Base-by-base conservation (phyloP, 2,113 vertebrate species). In the Austrofundulus limnaeus region DNA sequence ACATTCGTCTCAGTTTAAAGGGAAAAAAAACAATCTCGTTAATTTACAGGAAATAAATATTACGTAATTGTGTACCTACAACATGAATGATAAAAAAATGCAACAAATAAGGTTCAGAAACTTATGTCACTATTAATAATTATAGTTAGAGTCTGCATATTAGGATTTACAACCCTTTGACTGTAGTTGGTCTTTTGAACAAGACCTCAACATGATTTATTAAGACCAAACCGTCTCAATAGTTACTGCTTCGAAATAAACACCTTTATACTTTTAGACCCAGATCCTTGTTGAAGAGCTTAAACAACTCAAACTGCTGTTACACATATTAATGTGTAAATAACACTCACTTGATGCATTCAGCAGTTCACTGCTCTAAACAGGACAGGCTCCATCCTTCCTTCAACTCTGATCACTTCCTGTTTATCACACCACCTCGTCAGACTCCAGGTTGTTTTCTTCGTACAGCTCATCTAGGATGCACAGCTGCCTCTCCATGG, bases 401-500 rank as follows among this genome's bases (percentile, higher is more conserved):
- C 56, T 52, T 19, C 17, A 70, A 23, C 17, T 37, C 9, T 0
- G 15, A 47, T 62, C 24, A 38, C 6, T 34, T 39, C 59, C 15
- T 2, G 10, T 11, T 43, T 52, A n/a, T 98, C 93, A 99, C 83
- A 99, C 97, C 63, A 98, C 94, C 87, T 98, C 96, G 4, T 99
- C 96, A 0, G 96, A 98, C 72, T 99, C 97, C 84, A 98, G 92
- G 81, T 94, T 94, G 61, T 98, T 94, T 62, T 95, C 90, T 70
- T 97, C 95, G 10, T 98, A 99, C 41, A 99, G 88, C 71, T 89
- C 84, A 68, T 99, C 97, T 77, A 99, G 91, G 76, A 98, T 92
- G 57, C 81, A 87, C 78, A 99, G 93, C 87, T 98, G 97, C 63
- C 90, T 92, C 85, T 95, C 92, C 95, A 99, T 99, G 77, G 96